These are phyloP conservation scores for Drosophila sproati DNA, from an alignment of 1,140 invertebrate genomes.

Conservation along the genomic window DNA sequence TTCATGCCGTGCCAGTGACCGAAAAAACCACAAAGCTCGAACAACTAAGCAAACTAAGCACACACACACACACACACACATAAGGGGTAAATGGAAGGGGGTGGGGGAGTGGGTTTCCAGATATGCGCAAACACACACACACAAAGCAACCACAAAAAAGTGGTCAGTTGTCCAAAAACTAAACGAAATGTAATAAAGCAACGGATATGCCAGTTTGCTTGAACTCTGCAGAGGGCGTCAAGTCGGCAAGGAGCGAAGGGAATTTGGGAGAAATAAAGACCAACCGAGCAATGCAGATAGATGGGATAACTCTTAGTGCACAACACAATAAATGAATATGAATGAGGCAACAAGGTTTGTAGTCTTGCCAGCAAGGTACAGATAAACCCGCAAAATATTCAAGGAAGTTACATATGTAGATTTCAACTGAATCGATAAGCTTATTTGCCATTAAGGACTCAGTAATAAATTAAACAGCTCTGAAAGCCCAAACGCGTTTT, in stretches of 20 bases:
- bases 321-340: slow-evolving; percentile 80
- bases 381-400: slow-evolving; percentile 11
- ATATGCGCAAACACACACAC: slow-evolving; percentile 32
- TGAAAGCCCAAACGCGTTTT: neutral
- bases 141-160: slow-evolving; percentile 80
- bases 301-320: slow-evolving; percentile 39
- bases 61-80: slow-evolving; percentile 11
- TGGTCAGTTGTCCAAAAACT: slow-evolving; percentile 82
- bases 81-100: neutral
- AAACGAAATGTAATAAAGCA: slow-evolving; percentile 83
- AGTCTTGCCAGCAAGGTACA: slow-evolving; percentile 15
- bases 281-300: slow-evolving; percentile 47
- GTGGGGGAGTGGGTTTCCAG: neutral
- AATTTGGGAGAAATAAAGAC: neutral
- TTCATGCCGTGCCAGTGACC: slow-evolving; percentile 74
- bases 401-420: slow-evolving; percentile 4
- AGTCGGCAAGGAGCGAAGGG: neutral
- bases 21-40: slow-evolving; percentile 74
- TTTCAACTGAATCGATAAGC: neutral
- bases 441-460: neutral
- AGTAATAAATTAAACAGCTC: neutral
- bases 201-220: slow-evolving; percentile 77
- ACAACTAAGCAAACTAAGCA: slow-evolving; percentile 58
- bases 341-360: slow-evolving; percentile 61
- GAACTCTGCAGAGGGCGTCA: slow-evolving; percentile 21